Conservation (phyloP, 64 coral and sea anemone genomes). For the Exaiptasia diaphana region DNA sequence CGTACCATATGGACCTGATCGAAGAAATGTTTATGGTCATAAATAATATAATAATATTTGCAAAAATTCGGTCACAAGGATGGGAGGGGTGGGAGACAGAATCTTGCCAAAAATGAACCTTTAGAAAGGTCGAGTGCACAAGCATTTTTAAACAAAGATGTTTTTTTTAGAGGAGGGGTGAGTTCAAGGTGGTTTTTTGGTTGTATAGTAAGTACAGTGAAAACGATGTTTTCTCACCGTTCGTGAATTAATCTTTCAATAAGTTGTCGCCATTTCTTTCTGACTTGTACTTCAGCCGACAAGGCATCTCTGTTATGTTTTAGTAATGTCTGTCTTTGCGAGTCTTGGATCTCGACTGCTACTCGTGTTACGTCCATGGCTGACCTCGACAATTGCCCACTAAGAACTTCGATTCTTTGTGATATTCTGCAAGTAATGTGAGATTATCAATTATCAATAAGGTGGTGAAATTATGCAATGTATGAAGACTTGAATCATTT, state of each 20-base stretch:
- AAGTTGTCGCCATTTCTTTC: slow-evolving; percentile 87
- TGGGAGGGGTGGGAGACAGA: too few relatives aligned
- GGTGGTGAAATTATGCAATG: background rate
- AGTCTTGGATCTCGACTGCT: slow-evolving; percentile 85
- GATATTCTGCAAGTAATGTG: slow-evolving; percentile 57
- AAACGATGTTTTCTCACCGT: slow-evolving; percentile 32
- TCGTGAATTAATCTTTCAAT: slow-evolving; percentile 90
- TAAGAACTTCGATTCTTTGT: slow-evolving; percentile 60
- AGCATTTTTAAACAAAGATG: too few relatives aligned
- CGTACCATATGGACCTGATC: slow-evolving; percentile 83
- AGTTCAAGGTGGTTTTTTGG: too few relatives aligned
- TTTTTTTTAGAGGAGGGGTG: too few relatives aligned
- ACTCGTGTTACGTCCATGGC: slow-evolving; percentile 81
- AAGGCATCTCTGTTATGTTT: slow-evolving; percentile 80
- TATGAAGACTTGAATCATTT: too few relatives aligned
- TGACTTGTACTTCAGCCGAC: slow-evolving; percentile 84
- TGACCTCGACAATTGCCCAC: slow-evolving; percentile 41
- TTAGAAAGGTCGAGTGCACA: too few relatives aligned
- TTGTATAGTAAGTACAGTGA: background rate
- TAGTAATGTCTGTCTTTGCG: slow-evolving; percentile 80
- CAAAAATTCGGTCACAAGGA: too few relatives aligned
- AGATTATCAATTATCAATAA: too few relatives aligned
- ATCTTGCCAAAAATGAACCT: too few relatives aligned
- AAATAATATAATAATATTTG: background rate
- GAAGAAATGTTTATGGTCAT: background rate